These are phyloP conservation scores for Perca schrenkii DNA, from an alignment of 2,113 vertebrate species.

Conservation along the genomic window DNA sequence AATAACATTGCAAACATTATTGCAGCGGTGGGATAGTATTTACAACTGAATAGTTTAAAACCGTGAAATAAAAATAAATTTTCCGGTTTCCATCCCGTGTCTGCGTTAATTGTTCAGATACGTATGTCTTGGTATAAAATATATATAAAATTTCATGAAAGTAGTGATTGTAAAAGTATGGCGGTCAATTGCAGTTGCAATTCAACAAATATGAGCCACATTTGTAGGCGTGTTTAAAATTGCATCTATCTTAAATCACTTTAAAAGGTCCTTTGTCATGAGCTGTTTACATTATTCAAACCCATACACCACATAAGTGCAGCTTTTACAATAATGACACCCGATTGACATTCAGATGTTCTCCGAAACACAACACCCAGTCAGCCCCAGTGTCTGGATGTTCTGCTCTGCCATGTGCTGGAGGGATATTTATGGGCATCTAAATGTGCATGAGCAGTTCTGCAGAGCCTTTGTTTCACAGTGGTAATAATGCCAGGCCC, in stretches of 20 bases:
- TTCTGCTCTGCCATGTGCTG: conserved; percentile 58
- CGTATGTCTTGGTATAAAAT: background rate
- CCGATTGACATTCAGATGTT: conserved; percentile 50
- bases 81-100: background rate
- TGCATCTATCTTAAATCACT: background rate
- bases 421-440: conserved; percentile 67
- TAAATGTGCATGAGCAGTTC: conserved; percentile 71
- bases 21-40: background rate
- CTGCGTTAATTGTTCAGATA: background rate
- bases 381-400: conserved; percentile 34
- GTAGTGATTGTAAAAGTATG: background rate
- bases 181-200: background rate
- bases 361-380: conserved; percentile 24
- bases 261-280: background rate
- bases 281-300: background rate
- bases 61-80: too few relatives aligned
- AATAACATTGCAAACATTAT: background rate
- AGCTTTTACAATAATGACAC: background rate
- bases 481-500: conserved; percentile 66
- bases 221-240: background rate
- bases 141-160: background rate
- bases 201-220: background rate
- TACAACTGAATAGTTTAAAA: background rate
- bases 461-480: conserved; percentile 55
- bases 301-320: background rate